These are phyloP conservation scores for Neuroscelio doddi DNA, from an alignment of 2,888 invertebrate species.

Conservation along the genomic window DNA sequence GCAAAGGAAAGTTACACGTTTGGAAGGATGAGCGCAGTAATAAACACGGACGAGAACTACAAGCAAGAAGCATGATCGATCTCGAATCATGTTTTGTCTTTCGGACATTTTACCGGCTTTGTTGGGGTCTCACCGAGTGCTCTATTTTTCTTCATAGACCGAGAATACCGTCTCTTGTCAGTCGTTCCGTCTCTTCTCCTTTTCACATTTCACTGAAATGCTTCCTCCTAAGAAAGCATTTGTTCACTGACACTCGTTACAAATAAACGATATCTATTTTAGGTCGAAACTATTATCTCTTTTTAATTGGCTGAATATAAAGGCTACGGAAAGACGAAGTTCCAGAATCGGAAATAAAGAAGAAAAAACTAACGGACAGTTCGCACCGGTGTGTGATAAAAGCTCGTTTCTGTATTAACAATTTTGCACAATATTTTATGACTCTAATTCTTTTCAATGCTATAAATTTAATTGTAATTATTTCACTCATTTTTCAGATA, in stretches of 20 bases:
- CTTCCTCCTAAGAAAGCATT: slow-evolving; percentile 26
- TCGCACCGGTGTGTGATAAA: no score
- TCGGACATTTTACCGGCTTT: slow-evolving; percentile 20
- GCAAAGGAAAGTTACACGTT: neutral
- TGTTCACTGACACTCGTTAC: slow-evolving; percentile 17
- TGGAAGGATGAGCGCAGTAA: slow-evolving; percentile 9
- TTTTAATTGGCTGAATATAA: neutral
- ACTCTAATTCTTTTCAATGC: no score
- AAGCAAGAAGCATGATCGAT: slow-evolving; percentile 29
- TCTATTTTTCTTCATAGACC: slow-evolving; percentile 22
- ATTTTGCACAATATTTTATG: no score
- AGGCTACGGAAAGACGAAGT: neutral
- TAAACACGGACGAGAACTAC: slow-evolving; percentile 16
- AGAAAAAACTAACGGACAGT: no score
- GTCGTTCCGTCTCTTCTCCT: slow-evolving; percentile 12
- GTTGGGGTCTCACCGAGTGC: slow-evolving; percentile 8
- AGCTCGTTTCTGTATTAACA: no score
- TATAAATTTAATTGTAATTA: no score
- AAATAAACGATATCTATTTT: neutral
- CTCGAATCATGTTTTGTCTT: slow-evolving; percentile 32
- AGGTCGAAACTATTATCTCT: slow-evolving; percentile 1
- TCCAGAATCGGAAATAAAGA: neutral
- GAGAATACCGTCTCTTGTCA: slow-evolving; percentile 16
- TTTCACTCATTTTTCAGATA: no score
- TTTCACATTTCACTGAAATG: slow-evolving; percentile 28